A percentile compares a stretch with the other conserved stretches of the same genome.
Evolutionary conservation across 2,113 vertebrate genomes (phyloP).

Genomic region (Glaucidium brasilianum): DNA sequence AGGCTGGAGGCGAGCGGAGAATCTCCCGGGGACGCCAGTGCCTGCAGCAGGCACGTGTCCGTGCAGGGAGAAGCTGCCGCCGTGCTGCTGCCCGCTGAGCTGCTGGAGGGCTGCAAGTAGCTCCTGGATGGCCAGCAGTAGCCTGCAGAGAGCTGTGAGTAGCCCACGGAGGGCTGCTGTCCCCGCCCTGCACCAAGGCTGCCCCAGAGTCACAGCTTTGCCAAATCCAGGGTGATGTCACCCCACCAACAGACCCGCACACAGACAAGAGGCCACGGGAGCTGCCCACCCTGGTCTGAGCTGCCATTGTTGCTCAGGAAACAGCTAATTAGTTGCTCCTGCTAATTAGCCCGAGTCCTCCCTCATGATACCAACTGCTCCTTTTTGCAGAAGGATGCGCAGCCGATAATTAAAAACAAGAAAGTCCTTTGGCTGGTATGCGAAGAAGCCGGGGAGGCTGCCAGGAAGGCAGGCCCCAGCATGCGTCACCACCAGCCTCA

Average conservation of each 20-base stretch:
- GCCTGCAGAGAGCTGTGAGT: neutral
- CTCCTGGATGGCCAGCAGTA: too few species aligned
- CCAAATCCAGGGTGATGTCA: neutral
- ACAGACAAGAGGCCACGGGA: accelerated
- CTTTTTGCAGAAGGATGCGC: neutral
- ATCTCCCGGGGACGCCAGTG: neutral
- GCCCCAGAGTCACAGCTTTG: accelerated
- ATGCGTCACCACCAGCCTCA: neutral
- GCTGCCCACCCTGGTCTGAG: neutral
- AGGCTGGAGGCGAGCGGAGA: neutral
- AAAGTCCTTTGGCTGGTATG: neutral
- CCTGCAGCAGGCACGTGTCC: neutral
- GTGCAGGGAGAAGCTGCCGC: neutral
- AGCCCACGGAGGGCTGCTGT: neutral
- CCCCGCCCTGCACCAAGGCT: neutral
- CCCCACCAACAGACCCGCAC: neutral
- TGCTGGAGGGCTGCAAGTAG: neutral
- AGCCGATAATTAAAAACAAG: slow-evolving; percentile 41
- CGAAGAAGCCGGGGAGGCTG: neutral
- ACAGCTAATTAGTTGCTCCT: slow-evolving; percentile 41
- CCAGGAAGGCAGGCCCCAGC: neutral
- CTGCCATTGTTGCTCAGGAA: slow-evolving; percentile 40
- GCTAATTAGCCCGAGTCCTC: slow-evolving; percentile 38
- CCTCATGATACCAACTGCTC: slow-evolving; percentile 11
- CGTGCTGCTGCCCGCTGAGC: neutral